Evolutionary conservation across 2,113 vertebrate genomes (phyloP).

Genomic region (Apeltes quadracus): DNA sequence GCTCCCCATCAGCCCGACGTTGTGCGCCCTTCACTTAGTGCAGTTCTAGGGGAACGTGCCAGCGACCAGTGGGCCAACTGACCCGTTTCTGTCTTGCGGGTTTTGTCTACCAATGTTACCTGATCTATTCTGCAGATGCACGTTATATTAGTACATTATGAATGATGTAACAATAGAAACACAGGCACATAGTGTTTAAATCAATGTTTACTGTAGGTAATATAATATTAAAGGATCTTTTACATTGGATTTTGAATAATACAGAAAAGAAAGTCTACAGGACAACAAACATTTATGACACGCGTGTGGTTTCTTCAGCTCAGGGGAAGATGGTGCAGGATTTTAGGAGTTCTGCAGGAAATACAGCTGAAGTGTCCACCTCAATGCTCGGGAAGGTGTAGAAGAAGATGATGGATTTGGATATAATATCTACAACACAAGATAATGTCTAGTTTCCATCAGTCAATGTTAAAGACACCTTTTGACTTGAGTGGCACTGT

Average conservation of each 20-base stretch:
- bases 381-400: not conserved
- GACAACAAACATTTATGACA: not conserved
- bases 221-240: not conserved
- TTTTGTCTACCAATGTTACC: not conserved
- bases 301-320: not conserved
- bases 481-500: not conserved
- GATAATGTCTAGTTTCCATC: not conserved
- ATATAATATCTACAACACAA: not conserved
- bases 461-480: not conserved
- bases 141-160: not conserved
- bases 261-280: not conserved
- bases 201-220: no score
- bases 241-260: not conserved
- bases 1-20: slow-evolving; percentile 4
- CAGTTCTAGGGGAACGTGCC: slow-evolving; percentile 17
- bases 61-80: not conserved
- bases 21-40: slow-evolving; percentile 22
- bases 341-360: not conserved
- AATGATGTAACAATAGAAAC: not conserved
- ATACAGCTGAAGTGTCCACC: not conserved
- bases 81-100: not conserved
- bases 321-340: not conserved
- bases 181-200: no score
- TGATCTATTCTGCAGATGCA: not conserved
- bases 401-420: not conserved